Percentiles rank a stretch among this genome's conserved stretches.
Conservation (phyloP, 1,140 invertebrate species). For the Microplitis mediator region DNA sequence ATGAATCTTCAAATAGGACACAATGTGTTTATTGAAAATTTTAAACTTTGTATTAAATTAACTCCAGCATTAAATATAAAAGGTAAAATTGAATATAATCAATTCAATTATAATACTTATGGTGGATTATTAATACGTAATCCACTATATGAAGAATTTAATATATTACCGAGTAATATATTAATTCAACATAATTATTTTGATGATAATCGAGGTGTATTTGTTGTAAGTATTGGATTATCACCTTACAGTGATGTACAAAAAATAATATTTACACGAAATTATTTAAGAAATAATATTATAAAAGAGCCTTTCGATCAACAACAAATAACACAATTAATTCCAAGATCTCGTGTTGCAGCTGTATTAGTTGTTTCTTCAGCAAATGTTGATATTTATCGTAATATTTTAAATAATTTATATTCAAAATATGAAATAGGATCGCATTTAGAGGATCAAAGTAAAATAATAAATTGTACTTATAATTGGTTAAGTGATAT, state of each 20-base stretch:
- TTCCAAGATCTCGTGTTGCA: conserved; percentile 85
- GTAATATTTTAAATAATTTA: conserved; percentile 93
- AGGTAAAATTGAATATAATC: conserved; percentile 84
- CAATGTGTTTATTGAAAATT: conserved; percentile 80
- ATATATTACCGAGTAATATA: conserved; percentile 71
- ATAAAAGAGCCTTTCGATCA: conserved; percentile 85
- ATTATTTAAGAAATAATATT: conserved; percentile 85
- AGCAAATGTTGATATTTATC: conserved; percentile 85
- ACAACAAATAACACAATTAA: conserved; percentile 70
- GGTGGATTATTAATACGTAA: conserved; percentile 90
- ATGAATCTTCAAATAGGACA: conserved; percentile 82
- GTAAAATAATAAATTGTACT: conserved; percentile 90
- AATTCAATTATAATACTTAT: conserved; percentile 79
- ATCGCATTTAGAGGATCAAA: conserved; percentile 93
- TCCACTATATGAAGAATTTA: conserved; percentile 74
- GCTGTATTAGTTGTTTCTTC: conserved; percentile 89
- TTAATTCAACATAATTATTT: conserved; percentile 89
- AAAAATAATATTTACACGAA: conserved; percentile 83
- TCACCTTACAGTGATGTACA: conserved; percentile 85
- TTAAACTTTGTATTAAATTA: conserved; percentile 77
- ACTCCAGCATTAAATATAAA: conserved; percentile 84
- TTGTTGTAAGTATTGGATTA: conserved; percentile 85
- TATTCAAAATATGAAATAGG: conserved; percentile 92
- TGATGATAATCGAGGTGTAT: conserved; percentile 82
- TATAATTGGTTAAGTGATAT: conserved; percentile 91